Conservation (phyloP, 2,797 vertebrate species). For the Gallinago solitaria region DNA sequence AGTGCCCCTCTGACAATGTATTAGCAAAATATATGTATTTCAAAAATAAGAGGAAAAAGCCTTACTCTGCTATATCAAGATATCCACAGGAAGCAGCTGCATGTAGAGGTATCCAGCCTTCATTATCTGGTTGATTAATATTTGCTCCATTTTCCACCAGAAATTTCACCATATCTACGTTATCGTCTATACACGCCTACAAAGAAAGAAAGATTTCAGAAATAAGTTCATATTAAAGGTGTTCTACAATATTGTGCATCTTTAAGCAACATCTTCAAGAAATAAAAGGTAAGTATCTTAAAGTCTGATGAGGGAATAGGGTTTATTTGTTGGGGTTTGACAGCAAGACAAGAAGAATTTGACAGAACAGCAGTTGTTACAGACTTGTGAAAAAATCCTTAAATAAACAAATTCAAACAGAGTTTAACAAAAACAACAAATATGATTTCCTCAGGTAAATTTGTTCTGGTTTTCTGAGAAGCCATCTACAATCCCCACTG, state of each 20-base stretch:
- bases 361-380: background rate
- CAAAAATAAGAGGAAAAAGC: constrained; percentile 64
- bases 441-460: background rate
- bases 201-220: constrained; percentile 70
- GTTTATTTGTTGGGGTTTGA: background rate
- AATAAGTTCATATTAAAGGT: constrained; percentile 34
- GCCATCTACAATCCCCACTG: background rate
- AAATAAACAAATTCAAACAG: background rate
- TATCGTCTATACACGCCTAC: constrained; percentile 99
- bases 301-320: background rate
- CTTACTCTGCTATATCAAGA: constrained; percentile 98
- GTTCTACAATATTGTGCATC: background rate
- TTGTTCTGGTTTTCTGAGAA: background rate
- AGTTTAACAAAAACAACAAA: background rate
- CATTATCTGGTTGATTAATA: constrained; percentile 99
- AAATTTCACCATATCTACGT: constrained; percentile 99
- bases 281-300: background rate
- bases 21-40: constrained; percentile 1
- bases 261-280: background rate
- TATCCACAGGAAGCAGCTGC: constrained; percentile 98
- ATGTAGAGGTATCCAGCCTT: constrained; percentile 99
- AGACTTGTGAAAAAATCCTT: background rate
- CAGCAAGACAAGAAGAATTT: background rate
- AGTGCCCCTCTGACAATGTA: background rate
- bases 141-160: constrained; percentile 96